Evolutionary conservation across 1,140 invertebrate genomes (phyloP), one percentile per base, ranked within the genome.

Genomic region (Drosophila takahashii): DNA sequence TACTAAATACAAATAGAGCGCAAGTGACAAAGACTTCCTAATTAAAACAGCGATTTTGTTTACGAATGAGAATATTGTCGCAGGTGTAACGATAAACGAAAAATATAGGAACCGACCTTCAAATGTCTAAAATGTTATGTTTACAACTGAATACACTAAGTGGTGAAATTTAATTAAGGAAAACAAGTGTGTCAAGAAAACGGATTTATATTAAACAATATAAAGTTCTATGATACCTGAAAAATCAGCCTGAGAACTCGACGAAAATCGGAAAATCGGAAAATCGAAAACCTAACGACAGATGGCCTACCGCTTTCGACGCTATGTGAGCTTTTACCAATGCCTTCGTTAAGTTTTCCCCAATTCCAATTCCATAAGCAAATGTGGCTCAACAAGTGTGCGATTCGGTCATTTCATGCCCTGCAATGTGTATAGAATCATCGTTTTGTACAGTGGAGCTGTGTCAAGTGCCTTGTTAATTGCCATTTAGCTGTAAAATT

Each of bases 261-360:
- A 71, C 37, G 29, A 39, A 58, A 11, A 18, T 37, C n/a, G 16
- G 10, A 26, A 42, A n/a, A 9, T 15, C 16, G 26, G 18, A 5
- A 16, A 61, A 13, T 34, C 18, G 18, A 39, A 50, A 53, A 67
- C 34, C 47, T 15, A 58, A 52, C 59, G 41, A 32, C 45, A 75
- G 47, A 90, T 90, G 86, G 73, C 67, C 64, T 90, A 90, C 65
- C 81, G 73, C 44, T 57, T 90, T 66, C 76, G 78, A 50, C 67
- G 64, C 58, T 86, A 90, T 83, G 86, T 90, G 86, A 90, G 86
- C 77, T 85, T 72, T 65, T 45, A 42, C 37, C 42, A 50, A 61
- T 39, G 39, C 8, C 51, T 62, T 77, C 58, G 65, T 86, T 81
- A 42, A 75, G 62, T 76, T 69, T 51, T 36, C 29, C 32, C 50